Conservation (phyloP, 1,140 invertebrate species). For the Hyposmocoma kahamanoa region DNA sequence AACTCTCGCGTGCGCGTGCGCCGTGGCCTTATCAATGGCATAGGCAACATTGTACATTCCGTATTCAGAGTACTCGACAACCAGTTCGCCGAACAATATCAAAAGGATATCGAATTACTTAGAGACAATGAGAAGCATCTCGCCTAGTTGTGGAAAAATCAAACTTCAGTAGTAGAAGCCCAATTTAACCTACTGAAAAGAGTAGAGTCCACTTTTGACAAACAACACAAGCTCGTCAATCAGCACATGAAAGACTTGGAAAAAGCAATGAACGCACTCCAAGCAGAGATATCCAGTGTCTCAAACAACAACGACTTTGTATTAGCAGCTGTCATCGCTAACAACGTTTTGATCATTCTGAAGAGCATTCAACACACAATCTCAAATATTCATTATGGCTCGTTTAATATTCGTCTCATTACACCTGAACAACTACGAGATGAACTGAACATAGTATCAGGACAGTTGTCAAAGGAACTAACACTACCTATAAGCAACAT, state of each 20-base stretch:
- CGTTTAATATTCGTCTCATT: no score
- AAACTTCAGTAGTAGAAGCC: conserved; percentile 7
- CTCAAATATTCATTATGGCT: no score
- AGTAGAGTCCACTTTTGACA: conserved; percentile 4
- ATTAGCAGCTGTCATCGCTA: conserved; percentile 8
- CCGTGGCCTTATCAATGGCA: conserved; percentile 19
- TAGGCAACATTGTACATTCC: conserved; percentile 16
- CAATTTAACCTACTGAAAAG: conserved; percentile 10
- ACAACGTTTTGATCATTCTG: conserved; percentile 11
- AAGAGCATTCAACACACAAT: no score
- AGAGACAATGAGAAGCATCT: conserved; percentile 11
- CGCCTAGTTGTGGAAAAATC: conserved; percentile 9
- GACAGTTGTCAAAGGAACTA: no score
- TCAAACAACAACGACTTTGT: conserved; percentile 8
- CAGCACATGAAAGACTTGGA: conserved; percentile 2
- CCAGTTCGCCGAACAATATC: conserved; percentile 12
- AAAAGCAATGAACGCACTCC: background rate
- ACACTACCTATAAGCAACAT: no score
- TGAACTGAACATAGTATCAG: no score
- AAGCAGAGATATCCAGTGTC: conserved; percentile 4
- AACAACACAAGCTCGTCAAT: conserved; percentile 11
- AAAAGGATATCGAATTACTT: conserved; percentile 7
- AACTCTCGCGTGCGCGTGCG: conserved; percentile 4
- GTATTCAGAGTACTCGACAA: conserved; percentile 13
- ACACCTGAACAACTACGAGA: no score